Evolutionary conservation across 2,797 vertebrate genomes (phyloP), one percentile per base, ranked within the genome.

Genomic region (Phoebastria nigripes): DNA sequence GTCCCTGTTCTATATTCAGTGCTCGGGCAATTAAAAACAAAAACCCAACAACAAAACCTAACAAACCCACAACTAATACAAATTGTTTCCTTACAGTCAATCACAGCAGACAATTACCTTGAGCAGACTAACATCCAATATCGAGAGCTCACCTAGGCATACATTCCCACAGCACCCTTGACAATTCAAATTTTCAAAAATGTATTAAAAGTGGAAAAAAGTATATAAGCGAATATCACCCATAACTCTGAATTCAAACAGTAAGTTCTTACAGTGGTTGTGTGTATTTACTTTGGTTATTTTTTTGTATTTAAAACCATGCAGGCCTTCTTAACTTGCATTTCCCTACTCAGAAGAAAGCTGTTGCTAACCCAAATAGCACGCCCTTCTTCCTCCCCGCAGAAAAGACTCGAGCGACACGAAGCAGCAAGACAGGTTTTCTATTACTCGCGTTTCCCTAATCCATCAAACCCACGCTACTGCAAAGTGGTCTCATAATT

Each of bases 211-310:
- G 41, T 17, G 13, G n/a, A 7, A 52, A 70, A 24, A 83, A 35
- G 26, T 8, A 13, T 21, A 0, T 6, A 4, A n/a, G 15, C 5
- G 17, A 63, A 0, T 12, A 42, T 6, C 55, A 41, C 4, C 33
- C 3, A 0, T 0, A 62, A 29, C 12, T 26, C 46, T 21, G 37
- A 54, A 82, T 4, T 19, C 25, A 15, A 59, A 1, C 1, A 39
- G 9, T 4, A 6, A 49, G 54, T 63, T 78, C 37, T 25, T 16
- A 2, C 0, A 62, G 33, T 4, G 35, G 17, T 17, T 70, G 25
- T 8, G 20, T 14, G 18, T 6, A 11, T 35, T 58, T 37, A 54
- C 42, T 46, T 2, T 3, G 46, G 19, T 29, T 18, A 3, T 31
- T 14, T 49, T 61, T 55, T 70, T 10, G 1, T 2, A 39, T 41